phyloP scores from a whole-genome alignment of 2,888 invertebrate species.

The Calameuta filiformis region DNA sequence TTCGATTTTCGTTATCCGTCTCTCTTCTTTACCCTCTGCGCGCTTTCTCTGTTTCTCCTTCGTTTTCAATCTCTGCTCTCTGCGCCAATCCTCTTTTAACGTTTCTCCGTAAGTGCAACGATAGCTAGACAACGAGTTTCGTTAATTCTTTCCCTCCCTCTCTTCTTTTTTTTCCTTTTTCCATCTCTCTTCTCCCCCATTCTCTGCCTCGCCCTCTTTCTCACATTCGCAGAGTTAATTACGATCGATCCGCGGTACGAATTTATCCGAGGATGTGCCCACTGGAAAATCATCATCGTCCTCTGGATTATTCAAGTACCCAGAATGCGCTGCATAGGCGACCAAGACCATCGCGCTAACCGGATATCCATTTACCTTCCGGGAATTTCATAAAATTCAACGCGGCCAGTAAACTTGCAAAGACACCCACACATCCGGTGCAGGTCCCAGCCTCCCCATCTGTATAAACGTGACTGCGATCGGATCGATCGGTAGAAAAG shows the following conservation, averaged over 20 bases:
- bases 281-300: not conserved
- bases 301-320: not conserved
- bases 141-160: not conserved
- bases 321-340: not conserved
- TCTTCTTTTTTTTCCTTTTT: not conserved
- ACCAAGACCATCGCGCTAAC: not conserved
- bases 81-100: not conserved
- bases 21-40: not conserved
- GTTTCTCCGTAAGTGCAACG: not conserved
- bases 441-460: not conserved
- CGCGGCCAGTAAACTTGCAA: not conserved
- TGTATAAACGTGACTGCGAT: not conserved
- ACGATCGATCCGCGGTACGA: constrained; percentile 16
- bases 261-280: constrained; percentile 11
- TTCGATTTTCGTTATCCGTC: not conserved
- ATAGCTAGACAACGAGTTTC: not conserved
- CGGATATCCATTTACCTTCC: not conserved
- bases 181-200: not conserved
- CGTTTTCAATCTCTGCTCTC: not conserved
- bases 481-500: not conserved
- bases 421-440: not conserved
- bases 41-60: not conserved
- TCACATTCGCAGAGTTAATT: constrained; percentile 18
- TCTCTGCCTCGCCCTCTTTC: not conserved
- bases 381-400: not conserved